phyloP scores from a whole-genome alignment of 2,113 vertebrate species.

The Paradoxurus hermaphroditus region DNA sequence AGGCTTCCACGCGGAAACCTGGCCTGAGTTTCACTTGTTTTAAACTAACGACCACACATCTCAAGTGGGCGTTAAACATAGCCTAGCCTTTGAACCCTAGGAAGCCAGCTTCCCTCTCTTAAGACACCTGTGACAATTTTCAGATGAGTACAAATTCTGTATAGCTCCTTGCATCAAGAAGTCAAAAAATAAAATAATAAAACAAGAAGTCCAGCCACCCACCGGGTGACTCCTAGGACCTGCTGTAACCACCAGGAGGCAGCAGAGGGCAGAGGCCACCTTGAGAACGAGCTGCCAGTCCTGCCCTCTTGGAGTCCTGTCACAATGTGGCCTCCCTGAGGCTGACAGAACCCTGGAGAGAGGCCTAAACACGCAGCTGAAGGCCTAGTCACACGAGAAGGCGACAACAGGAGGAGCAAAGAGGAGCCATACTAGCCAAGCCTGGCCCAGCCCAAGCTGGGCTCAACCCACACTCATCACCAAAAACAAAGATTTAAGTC shows the following conservation, averaged over 20 bases:
- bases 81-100: background rate
- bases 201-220: background rate
- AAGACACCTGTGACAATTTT: background rate
- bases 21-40: background rate
- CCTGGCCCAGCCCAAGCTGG: background rate
- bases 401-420: background rate
- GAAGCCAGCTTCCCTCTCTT: background rate
- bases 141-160: background rate
- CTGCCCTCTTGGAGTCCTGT: background rate
- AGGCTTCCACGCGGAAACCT: background rate
- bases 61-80: background rate
- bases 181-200: background rate
- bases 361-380: background rate
- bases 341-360: background rate
- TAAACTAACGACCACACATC: background rate
- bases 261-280: background rate
- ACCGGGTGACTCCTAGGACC: background rate
- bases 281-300: background rate
- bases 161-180: background rate
- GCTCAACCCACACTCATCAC: background rate
- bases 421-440: background rate
- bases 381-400: background rate
- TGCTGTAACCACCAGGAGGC: background rate
- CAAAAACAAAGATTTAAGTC: background rate
- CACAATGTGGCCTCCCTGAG: background rate